Conservation (phyloP, 2,888 invertebrate species). For the Cryptocheilus praepositus region DNA sequence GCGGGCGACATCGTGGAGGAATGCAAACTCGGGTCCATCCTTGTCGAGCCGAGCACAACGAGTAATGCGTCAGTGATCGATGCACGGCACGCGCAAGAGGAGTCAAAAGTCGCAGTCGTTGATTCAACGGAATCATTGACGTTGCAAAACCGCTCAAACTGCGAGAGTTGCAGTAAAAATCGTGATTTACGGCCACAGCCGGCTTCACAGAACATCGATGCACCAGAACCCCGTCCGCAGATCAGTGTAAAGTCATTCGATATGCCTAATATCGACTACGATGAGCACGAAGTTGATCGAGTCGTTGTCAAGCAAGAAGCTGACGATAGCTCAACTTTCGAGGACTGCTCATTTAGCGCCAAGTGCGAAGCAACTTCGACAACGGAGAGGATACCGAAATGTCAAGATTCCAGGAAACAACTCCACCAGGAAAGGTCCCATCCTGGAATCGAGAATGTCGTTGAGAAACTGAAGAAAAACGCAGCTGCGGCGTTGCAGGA, state of each 20-base stretch:
- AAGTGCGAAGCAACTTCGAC: slow-evolving; percentile 38
- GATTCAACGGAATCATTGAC: neutral
- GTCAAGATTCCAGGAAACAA: slow-evolving; percentile 44
- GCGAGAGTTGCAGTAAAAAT: slow-evolving; percentile 32
- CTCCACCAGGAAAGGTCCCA: slow-evolving; percentile 60
- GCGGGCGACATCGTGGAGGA: slow-evolving; percentile 5
- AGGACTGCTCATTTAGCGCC: slow-evolving; percentile 29
- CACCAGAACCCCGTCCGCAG: slow-evolving; percentile 37
- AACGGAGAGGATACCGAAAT: slow-evolving; percentile 40
- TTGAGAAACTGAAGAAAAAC: slow-evolving; percentile 70
- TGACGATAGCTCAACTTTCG: slow-evolving; percentile 41
- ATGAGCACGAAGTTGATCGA: slow-evolving; percentile 62
- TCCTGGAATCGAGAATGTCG: slow-evolving; percentile 69
- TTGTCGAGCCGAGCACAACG: neutral
- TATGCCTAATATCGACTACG: slow-evolving; percentile 69
- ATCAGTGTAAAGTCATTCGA: slow-evolving; percentile 65
- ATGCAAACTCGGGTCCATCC: slow-evolving; percentile 2
- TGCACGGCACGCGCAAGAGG: too few relatives aligned
- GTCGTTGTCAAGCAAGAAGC: slow-evolving; percentile 55
- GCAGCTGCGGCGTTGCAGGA: slow-evolving; percentile 63
- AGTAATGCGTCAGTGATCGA: neutral
- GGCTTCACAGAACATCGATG: neutral
- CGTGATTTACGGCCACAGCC: slow-evolving; percentile 14
- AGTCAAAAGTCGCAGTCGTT: neutral
- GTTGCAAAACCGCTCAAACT: slow-evolving; percentile 9